Evolutionary conservation across 2,113 vertebrate genomes (phyloP).

Genomic region (Papio anubis): DNA sequence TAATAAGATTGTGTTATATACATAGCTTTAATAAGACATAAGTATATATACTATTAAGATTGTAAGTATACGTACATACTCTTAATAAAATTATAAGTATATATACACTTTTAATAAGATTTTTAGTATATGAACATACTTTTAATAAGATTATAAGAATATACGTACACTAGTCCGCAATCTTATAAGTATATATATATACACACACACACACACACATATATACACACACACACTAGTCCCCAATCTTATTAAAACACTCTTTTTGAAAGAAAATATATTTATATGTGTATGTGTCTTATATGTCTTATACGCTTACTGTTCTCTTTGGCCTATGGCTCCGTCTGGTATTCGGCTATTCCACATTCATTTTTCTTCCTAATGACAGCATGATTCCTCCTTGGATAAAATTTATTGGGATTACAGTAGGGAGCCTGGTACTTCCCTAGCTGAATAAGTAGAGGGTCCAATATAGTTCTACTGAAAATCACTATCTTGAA

Average conservation of each 20-base stretch:
- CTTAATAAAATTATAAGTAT: too few species aligned
- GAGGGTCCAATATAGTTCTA: background rate
- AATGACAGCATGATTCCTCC: background rate
- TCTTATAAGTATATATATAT: background rate
- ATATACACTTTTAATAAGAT: too few species aligned
- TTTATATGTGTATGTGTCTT: background rate
- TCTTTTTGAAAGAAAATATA: background rate
- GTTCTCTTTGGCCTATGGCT: background rate
- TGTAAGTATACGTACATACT: too few species aligned
- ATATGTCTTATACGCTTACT: background rate
- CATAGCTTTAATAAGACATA: too few species aligned
- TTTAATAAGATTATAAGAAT: background rate
- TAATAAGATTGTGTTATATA: too few species aligned
- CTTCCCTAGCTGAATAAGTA: background rate
- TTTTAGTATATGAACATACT: too few species aligned
- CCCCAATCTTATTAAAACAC: background rate
- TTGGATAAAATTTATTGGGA: background rate
- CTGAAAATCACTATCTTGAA: background rate
- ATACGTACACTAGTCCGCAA: background rate
- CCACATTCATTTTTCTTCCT: background rate
- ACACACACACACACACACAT: too few species aligned
- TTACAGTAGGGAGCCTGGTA: background rate
- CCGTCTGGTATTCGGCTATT: background rate
- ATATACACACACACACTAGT: background rate
- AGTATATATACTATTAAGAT: too few species aligned